Conservation (phyloP, 2,888 invertebrate species). For the Pomacea canaliculata region DNA sequence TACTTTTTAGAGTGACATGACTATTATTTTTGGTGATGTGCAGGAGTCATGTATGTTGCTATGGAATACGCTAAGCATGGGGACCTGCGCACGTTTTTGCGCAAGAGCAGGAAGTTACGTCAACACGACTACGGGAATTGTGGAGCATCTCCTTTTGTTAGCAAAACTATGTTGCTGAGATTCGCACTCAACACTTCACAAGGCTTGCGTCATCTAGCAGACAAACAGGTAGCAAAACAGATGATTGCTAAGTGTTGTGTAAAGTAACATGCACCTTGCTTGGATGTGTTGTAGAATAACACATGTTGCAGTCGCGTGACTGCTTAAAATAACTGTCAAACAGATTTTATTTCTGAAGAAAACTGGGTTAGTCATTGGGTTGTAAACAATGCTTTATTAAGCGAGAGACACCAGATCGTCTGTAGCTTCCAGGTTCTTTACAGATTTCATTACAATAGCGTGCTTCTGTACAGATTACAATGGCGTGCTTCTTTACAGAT, state of each 20-base stretch:
- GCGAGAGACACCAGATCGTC: no score
- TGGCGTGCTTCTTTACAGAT: conserved; percentile 40
- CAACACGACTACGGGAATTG: conserved; percentile 52
- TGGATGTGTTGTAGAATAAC: background rate
- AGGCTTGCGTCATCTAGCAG: conserved; percentile 56
- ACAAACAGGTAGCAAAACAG: conserved; percentile 52
- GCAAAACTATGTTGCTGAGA: conserved; percentile 49
- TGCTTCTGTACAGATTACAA: no score
- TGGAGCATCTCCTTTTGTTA: conserved; percentile 29
- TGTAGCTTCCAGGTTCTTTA: no score
- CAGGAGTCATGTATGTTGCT: conserved; percentile 60
- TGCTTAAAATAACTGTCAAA: background rate
- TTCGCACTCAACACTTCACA: conserved; percentile 55
- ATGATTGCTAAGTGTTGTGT: no score
- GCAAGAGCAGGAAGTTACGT: conserved; percentile 52
- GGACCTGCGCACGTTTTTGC: conserved; percentile 56
- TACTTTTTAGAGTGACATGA: no score
- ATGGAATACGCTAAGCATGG: conserved; percentile 62
- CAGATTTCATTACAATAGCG: no score
- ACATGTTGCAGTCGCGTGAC: background rate
- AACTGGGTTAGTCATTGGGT: no score
- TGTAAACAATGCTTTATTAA: no score
- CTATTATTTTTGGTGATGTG: background rate
- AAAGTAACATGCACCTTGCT: background rate
- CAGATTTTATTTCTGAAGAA: background rate